Conservation (phyloP, 2,113 vertebrate genomes). For the Otolemur garnettii region DNA sequence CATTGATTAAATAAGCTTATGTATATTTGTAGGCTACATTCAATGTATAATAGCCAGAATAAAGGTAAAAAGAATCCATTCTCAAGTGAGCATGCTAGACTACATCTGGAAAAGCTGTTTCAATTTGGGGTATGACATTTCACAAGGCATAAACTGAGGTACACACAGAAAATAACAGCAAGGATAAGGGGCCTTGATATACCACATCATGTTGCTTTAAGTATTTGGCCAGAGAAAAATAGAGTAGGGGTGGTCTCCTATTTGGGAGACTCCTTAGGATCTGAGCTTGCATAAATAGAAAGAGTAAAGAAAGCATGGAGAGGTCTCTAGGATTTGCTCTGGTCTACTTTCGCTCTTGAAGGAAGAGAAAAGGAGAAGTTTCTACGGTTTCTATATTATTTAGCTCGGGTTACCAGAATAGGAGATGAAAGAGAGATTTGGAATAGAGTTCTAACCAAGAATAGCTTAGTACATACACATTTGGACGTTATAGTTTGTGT, state of each 20-base stretch:
- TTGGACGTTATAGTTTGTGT: not conserved
- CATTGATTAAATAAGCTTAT: constrained; percentile 28
- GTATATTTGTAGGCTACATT: not conserved
- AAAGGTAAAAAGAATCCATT: constrained; percentile 45
- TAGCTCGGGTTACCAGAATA: constrained; percentile 9
- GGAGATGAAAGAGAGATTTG: not conserved
- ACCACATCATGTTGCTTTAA: not conserved
- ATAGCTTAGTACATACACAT: not conserved
- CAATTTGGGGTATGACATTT: constrained; percentile 7
- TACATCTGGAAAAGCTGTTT: not conserved
- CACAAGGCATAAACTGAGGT: constrained; percentile 39
- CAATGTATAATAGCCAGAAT: not conserved
- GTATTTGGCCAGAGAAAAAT: not conserved
- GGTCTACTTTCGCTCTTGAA: not conserved
- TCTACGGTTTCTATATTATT: not conserved
- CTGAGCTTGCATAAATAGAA: not conserved
- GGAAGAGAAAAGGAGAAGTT: not conserved
- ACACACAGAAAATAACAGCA: not conserved
- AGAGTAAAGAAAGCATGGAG: not conserved
- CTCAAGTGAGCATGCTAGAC: not conserved
- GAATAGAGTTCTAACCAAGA: not conserved
- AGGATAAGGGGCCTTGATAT: not conserved
- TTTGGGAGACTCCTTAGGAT: not conserved
- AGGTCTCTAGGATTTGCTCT: not conserved
- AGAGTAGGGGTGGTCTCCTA: not conserved